Conservation (phyloP, 2,797 vertebrate species). For the Trachops cirrhosus region DNA sequence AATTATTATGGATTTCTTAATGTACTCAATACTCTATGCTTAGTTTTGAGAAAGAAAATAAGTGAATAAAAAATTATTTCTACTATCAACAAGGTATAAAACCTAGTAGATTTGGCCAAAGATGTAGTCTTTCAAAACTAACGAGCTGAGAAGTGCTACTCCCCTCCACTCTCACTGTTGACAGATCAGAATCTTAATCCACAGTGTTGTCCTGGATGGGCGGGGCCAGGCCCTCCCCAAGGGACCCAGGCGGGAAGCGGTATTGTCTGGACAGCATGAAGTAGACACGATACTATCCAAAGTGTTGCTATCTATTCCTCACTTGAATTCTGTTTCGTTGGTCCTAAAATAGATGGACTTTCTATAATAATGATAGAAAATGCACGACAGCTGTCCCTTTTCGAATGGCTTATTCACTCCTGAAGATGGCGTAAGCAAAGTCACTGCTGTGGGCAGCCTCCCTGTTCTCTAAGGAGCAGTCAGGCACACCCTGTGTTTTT, state of each 20-base stretch:
- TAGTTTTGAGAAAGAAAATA: not conserved
- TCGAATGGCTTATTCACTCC: not conserved
- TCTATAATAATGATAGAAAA: not conserved
- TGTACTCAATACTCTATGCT: not conserved
- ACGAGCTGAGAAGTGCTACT: not conserved
- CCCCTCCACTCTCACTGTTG: not conserved
- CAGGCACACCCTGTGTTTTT: not conserved
- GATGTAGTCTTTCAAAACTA: conserved; percentile 22
- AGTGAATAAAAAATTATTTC: not conserved
- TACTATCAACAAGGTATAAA: not conserved
- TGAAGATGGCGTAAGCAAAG: not conserved
- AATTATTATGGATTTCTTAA: not conserved
- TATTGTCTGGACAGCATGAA: not conserved
- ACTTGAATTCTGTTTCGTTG: not conserved
- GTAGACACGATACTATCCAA: too few species aligned
- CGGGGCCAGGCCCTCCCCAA: too few species aligned
- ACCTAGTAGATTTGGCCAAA: not conserved
- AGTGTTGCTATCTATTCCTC: not conserved
- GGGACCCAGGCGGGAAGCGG: not conserved
- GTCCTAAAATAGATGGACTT: not conserved
- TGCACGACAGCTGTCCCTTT: not conserved
- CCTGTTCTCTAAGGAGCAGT: not conserved
- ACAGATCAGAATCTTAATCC: not conserved
- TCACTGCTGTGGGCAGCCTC: not conserved
- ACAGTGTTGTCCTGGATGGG: accelerated